Evolutionary conservation across 2,113 vertebrate genomes (phyloP).

Genomic region (Paratilapia polleni): DNA sequence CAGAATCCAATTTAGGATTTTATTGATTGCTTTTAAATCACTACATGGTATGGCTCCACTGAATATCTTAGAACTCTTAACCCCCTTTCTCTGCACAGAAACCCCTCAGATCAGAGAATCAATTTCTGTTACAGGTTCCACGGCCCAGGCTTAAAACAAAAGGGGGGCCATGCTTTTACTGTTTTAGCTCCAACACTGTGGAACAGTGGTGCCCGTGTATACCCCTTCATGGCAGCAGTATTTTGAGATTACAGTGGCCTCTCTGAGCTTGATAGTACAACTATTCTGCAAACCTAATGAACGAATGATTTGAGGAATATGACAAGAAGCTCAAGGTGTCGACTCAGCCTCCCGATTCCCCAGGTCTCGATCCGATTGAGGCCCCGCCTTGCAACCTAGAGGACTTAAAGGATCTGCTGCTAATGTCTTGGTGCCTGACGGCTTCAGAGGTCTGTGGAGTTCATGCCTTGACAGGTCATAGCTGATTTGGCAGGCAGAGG

Average conservation of each 20-base stretch:
- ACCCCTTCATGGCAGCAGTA: neutral
- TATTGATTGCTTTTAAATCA: slow-evolving; percentile 11
- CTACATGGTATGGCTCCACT: neutral
- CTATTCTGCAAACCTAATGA: fast-evolving
- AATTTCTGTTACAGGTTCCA: neutral
- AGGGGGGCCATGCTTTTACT: neutral
- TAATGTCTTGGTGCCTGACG: neutral
- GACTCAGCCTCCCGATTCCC: neutral
- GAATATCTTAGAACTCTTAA: neutral
- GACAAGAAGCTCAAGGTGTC: fast-evolving
- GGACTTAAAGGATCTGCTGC: neutral
- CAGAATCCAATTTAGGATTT: slow-evolving; percentile 9
- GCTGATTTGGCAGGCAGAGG: neutral
- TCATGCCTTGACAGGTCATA: neutral
- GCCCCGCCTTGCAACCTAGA: neutral
- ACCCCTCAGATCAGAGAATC: neutral
- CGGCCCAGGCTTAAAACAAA: neutral
- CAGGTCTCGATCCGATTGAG: neutral
- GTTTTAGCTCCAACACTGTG: neutral
- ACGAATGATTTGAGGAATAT: neutral
- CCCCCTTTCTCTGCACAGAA: neutral
- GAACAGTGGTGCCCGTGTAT: neutral
- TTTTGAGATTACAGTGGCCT: neutral
- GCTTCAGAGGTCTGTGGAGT: neutral
- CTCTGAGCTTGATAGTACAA: neutral